A percentile compares a stretch with the other conserved stretches of the same genome.
Evolutionary conservation across 1,140 invertebrate genomes (phyloP).

Genomic region (Musca domestica): DNA sequence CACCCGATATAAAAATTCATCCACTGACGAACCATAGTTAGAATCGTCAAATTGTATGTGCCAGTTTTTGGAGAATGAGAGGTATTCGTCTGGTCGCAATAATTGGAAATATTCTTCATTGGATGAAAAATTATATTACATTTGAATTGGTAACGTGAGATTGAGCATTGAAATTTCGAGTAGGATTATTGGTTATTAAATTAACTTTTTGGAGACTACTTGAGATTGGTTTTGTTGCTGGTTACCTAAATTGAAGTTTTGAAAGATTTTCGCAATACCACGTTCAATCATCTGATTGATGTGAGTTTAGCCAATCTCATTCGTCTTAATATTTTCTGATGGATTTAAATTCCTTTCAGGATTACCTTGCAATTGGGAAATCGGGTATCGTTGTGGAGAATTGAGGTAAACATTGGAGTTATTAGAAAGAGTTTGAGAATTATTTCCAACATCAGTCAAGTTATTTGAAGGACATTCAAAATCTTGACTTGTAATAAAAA

Average conservation of each 20-base stretch:
- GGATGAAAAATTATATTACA: background rate
- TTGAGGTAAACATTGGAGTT: too few relatives aligned
- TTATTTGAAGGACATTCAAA: too few relatives aligned
- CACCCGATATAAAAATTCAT: slow-evolving; percentile 2
- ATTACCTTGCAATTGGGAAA: too few relatives aligned
- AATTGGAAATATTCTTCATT: background rate
- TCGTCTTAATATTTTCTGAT: too few relatives aligned
- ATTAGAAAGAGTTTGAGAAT: too few relatives aligned
- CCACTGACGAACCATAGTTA: background rate
- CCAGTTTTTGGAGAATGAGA: background rate
- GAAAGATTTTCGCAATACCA: background rate
- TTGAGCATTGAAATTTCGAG: background rate
- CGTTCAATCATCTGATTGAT: background rate
- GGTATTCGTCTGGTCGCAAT: background rate
- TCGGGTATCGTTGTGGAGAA: too few relatives aligned
- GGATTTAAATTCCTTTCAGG: too few relatives aligned
- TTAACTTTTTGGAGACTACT: background rate
- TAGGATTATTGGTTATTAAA: too few relatives aligned
- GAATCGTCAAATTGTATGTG: too few relatives aligned
- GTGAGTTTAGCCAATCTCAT: too few relatives aligned
- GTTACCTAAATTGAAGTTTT: background rate
- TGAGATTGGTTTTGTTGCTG: background rate
- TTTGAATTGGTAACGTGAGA: background rate
- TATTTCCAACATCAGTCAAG: too few relatives aligned
- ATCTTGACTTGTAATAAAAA: too few relatives aligned